These are phyloP conservation scores for Dugesia japonica DNA, from an alignment of 2,888 invertebrate species.

Conservation along the genomic window DNA sequence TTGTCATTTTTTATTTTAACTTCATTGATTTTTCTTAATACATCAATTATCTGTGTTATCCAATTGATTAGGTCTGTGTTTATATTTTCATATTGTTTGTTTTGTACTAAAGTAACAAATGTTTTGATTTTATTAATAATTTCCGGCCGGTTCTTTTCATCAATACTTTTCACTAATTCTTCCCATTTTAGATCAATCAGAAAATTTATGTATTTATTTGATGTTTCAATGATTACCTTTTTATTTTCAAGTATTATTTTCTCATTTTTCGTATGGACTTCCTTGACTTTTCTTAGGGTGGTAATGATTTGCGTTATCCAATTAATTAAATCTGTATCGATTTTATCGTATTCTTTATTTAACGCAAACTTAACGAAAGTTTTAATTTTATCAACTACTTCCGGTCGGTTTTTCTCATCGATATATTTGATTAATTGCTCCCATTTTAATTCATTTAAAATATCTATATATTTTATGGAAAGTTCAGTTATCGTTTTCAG, in stretches of 20 bases:
- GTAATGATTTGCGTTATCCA: neutral
- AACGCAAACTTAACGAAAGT: neutral
- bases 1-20: neutral
- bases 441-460: neutral
- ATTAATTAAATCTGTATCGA: neutral
- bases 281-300: neutral
- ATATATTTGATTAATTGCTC: neutral
- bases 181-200: neutral
- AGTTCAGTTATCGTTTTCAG: neutral
- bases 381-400: neutral
- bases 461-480: neutral
- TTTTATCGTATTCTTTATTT: neutral
- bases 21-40: neutral
- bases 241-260: neutral
- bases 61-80: neutral
- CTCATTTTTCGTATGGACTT: neutral
- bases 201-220: neutral
- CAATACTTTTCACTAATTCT: neutral
- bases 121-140: neutral
- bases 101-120: neutral
- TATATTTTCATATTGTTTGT: neutral
- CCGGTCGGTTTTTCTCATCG: neutral
- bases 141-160: neutral
- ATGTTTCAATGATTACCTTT: neutral
- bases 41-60: neutral